Conservation (phyloP, 2,888 invertebrate species). For the Meiosimyza platycephala region DNA sequence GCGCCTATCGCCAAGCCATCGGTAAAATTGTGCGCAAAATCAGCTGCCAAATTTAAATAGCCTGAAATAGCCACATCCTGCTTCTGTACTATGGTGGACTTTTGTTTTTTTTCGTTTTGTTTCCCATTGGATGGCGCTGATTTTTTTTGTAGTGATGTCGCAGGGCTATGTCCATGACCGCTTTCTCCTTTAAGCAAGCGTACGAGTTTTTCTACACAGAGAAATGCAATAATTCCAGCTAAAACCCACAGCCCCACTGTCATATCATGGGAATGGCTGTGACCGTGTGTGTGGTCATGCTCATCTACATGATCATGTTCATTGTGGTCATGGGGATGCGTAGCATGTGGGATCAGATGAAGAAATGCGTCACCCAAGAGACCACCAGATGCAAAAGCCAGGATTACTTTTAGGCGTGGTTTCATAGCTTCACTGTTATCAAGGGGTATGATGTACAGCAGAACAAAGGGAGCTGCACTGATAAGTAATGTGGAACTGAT, state of each 20-base stretch:
- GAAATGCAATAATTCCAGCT: conserved; percentile 90
- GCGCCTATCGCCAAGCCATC: conserved; percentile 99
- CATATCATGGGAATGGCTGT: conserved; percentile 80
- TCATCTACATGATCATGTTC: conserved; percentile 62
- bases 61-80: conserved; percentile 81
- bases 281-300: conserved; percentile 66
- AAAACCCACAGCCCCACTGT: conserved; percentile 95
- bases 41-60: conserved; percentile 96
- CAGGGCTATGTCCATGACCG: conserved; percentile 61
- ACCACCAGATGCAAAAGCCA: conserved; percentile 95
- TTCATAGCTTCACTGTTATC: conserved; percentile 87
- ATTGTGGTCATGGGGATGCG: conserved; percentile 69
- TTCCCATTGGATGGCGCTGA: conserved; percentile 42
- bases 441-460: conserved; percentile 92
- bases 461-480: conserved; percentile 93
- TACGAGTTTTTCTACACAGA: conserved; percentile 93
- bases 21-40: conserved; percentile 99
- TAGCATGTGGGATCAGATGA: conserved; percentile 97
- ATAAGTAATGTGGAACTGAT: conserved; percentile 92
- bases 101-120: conserved; percentile 54
- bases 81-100: conserved; percentile 60
- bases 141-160: conserved; percentile 44
- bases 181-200: conserved; percentile 87
- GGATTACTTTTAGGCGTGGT: conserved; percentile 87
- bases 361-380: conserved; percentile 98